phyloP scores from a whole-genome alignment of 2,888 invertebrate species.

The Leptura quadrifasciata region DNA sequence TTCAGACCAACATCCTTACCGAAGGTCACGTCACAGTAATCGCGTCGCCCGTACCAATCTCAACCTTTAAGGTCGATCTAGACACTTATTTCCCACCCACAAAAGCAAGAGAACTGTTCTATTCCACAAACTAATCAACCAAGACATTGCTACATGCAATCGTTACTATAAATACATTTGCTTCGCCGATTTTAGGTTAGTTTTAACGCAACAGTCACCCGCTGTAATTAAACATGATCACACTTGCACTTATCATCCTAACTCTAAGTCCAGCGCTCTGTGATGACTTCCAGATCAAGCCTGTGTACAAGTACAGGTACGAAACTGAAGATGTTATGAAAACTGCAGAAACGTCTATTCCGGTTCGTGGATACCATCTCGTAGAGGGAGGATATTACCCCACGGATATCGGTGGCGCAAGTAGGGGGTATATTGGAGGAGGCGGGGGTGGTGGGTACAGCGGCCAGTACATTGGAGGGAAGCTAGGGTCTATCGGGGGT shows the following conservation, averaged over 20 bases:
- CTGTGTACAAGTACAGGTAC: constrained; percentile 70
- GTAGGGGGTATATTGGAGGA: constrained; percentile 40
- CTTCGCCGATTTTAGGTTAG: constrained; percentile 43
- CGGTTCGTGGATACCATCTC: constrained; percentile 76
- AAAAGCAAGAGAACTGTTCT: constrained; percentile 26
- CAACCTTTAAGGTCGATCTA: constrained; percentile 36
- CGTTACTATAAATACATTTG: constrained; percentile 57
- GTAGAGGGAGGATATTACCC: constrained; percentile 79
- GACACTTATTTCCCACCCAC: constrained; percentile 16
- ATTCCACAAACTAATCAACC: constrained; percentile 55
- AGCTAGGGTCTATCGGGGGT: constrained; percentile 2
- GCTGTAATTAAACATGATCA: constrained; percentile 8
- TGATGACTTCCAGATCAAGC: constrained; percentile 50
- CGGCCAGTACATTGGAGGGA: constrained; percentile 37
- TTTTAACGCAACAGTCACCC: constrained; percentile 5
- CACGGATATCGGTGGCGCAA: constrained; percentile 33
- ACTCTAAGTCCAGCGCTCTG: constrained; percentile 25
- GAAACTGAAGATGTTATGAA: constrained; percentile 71
- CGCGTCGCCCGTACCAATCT: not conserved
- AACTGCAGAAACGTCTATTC: constrained; percentile 68
- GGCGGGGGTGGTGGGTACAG: constrained; percentile 62
- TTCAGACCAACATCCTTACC: constrained; percentile 23
- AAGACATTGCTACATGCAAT: constrained; percentile 42
- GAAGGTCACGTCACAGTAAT: constrained; percentile 1
- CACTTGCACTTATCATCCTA: not conserved